Percentiles rank a stretch among this genome's conserved stretches.
phyloP scores from a whole-genome alignment of 2,113 vertebrate species.

The Syrrhaptes paradoxus region DNA sequence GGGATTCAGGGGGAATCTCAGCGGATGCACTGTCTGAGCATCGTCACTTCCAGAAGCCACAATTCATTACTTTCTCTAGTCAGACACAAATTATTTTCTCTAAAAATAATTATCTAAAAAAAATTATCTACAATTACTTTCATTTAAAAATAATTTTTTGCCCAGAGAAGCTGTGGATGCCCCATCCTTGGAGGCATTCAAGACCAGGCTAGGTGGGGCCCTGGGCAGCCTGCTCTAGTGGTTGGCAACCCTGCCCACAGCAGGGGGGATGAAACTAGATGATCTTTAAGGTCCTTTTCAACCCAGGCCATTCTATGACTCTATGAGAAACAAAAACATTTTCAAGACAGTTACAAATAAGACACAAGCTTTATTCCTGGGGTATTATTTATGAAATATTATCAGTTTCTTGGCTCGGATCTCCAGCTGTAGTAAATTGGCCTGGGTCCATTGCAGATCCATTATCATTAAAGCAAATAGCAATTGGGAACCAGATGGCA shows the following conservation, averaged over 20 bases:
- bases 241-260: no score
- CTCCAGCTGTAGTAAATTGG: background rate
- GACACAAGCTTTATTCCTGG: background rate
- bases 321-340: background rate
- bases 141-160: no score
- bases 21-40: background rate
- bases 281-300: no score
- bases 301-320: no score
- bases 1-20: background rate
- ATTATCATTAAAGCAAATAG: slow-evolving; percentile 29
- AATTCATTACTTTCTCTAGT: background rate
- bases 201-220: no score
- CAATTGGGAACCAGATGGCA: slow-evolving; percentile 17
- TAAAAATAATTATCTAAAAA: background rate
- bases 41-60: background rate
- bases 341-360: background rate
- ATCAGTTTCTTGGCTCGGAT: background rate
- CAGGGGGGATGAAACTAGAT: no score
- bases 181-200: no score
- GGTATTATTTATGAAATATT: slow-evolving; percentile 27
- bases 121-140: no score
- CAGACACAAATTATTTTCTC: background rate
- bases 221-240: no score
- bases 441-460: background rate
- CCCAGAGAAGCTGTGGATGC: no score